A percentile compares a stretch with the other conserved stretches of the same genome.
phyloP scores from a whole-genome alignment of 2,888 invertebrate genomes.

The Oscheius sp. region DNA sequence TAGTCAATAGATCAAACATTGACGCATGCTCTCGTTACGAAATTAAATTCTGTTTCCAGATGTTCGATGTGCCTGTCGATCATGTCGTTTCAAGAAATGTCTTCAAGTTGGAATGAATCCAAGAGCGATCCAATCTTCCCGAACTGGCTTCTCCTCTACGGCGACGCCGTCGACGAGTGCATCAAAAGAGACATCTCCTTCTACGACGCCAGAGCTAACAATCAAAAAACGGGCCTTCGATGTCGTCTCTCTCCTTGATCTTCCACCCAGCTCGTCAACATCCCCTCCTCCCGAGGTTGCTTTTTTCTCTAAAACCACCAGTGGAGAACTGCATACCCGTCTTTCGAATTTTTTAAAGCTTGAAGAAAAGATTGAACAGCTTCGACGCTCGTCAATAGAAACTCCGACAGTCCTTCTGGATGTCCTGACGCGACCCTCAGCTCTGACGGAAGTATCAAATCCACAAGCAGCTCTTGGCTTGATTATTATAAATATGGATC shows the following conservation, averaged over 20 bases:
- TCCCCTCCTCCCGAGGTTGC: constrained; percentile 5
- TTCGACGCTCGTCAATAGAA: constrained; percentile 3
- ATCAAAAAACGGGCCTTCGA: constrained; percentile 28
- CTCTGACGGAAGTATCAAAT: constrained; percentile 5
- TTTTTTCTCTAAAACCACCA: constrained; percentile 8
- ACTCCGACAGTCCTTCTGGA: constrained; percentile 28
- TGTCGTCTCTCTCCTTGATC: constrained; percentile 29
- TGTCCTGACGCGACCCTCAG: constrained; percentile 30
- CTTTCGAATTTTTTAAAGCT: constrained; percentile 11
- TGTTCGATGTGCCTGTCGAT: constrained; percentile 38
- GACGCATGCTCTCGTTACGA: background rate
- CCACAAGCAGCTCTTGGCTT: background rate
- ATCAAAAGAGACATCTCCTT: constrained; percentile 19
- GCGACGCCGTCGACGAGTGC: background rate
- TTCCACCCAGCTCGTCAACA: constrained; percentile 19
- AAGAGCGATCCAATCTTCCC: constrained; percentile 13
- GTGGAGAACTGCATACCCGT: background rate
- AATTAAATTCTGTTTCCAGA: constrained; percentile 24
- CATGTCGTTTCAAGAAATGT: constrained; percentile 40
- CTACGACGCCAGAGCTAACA: constrained; percentile 10
- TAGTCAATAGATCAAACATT: constrained; percentile 16
- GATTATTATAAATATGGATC: constrained; percentile 21
- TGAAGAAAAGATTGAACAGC: constrained; percentile 26
- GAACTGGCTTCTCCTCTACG: background rate
- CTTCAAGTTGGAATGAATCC: constrained; percentile 41